Base-by-base conservation (phyloP, 1,140 invertebrate genomes). In the Eriocheir sinensis region DNA sequence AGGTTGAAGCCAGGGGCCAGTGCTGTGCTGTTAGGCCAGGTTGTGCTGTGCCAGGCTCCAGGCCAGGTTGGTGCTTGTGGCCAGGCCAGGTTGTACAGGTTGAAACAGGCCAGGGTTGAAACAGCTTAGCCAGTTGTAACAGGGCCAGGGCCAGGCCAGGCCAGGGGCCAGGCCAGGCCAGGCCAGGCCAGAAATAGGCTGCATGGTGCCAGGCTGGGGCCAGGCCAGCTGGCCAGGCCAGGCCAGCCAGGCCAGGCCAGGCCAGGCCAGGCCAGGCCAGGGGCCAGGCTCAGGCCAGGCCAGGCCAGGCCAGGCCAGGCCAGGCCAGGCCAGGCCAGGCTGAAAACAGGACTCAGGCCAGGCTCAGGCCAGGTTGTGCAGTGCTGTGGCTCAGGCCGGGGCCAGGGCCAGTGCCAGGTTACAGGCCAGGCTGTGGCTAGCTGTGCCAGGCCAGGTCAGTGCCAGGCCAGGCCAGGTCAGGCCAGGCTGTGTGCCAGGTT, bases 381-480 rank as follows among this genome's bases (percentile, higher is more conserved):
- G 60, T 12, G 60, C 60, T 21, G 12, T 12, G 60, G 60, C 9
- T 41, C 92, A 93, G 92, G 92, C 92, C 81, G 21, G 40, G 90
- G 90, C 90, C 90, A 91, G 90, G 90, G 38, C 60, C 8, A 9
- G 85, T 4, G 94, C 1, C 40, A 4, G 4, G 32, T n/a, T 4
- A 3, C 44, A 48, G 44, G 34, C 81, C 34, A 40, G 81, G 34
- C 81, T 15, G 12, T 4, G 34, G 27, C 48, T 6, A 12, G n/a
- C n/a, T 3, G 96, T 95, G 95, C 95, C 93, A 96, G 95, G 95
- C 95, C 89, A 96, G 95, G 95, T 89, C 90, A 95, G 95, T 95
- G 90, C 90, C 40, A 48, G 91, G 53, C 38, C 90, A 36, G 34
- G 79, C 27, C 27, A 30, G 79, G 79, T 9, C n/a, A n/a, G n/a